phyloP scores from a whole-genome alignment of 1,140 invertebrate genomes.

The Euwallacea similis region DNA sequence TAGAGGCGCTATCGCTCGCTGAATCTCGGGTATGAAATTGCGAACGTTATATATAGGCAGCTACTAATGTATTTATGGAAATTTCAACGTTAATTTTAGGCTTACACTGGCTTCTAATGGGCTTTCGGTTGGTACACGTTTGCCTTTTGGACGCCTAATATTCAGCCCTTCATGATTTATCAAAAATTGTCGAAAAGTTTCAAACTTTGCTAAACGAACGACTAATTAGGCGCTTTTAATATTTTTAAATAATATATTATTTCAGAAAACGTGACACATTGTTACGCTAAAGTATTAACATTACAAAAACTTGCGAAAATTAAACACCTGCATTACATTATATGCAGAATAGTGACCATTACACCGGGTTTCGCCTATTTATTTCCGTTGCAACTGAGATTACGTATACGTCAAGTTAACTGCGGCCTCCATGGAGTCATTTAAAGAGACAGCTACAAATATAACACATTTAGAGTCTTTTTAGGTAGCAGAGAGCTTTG shows the following conservation, averaged over 20 bases:
- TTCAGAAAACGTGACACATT: too few relatives aligned
- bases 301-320: too few relatives aligned
- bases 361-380: not conserved
- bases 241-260: too few relatives aligned
- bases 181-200: conserved; percentile 8
- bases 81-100: conserved; percentile 30
- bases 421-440: not conserved
- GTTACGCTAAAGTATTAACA: too few relatives aligned
- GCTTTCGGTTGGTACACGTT: conserved; percentile 11
- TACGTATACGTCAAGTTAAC: conserved; percentile 4
- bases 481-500: too few relatives aligned
- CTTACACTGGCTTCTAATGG: conserved; percentile 20
- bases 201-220: not conserved
- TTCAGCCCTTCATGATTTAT: conserved; percentile 17
- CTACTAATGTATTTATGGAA: conserved; percentile 32
- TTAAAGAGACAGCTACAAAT: not conserved
- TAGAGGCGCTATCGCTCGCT: conserved; percentile 15
- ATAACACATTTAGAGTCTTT: not conserved
- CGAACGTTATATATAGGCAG: conserved; percentile 27
- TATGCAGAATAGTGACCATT: too few relatives aligned
- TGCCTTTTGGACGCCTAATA: conserved; percentile 5
- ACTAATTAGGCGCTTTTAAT: too few relatives aligned
- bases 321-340: too few relatives aligned
- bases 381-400: not conserved
- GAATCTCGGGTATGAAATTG: conserved; percentile 21